phyloP scores from a whole-genome alignment of 2,113 vertebrate species.

The Psettodes erumei region DNA sequence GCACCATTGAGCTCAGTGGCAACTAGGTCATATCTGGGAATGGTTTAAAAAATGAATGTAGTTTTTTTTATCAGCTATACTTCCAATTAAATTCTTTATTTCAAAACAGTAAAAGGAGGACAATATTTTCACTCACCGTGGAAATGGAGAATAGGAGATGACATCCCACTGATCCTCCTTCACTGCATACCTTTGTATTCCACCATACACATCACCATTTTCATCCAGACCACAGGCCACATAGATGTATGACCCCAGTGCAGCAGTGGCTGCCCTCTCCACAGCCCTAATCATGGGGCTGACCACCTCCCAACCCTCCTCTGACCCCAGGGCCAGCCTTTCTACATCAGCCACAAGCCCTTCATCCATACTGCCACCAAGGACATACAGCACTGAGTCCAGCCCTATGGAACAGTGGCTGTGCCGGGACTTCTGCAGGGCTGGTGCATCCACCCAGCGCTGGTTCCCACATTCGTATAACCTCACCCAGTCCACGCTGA shows the following conservation, averaged over 20 bases:
- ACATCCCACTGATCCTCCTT: conserved; percentile 87
- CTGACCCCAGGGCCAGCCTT: conserved; percentile 78
- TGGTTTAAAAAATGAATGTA: neutral
- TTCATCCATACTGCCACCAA: conserved; percentile 88
- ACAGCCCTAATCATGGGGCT: conserved; percentile 86
- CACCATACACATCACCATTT: conserved; percentile 87
- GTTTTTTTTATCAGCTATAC: neutral
- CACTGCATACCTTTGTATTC: conserved; percentile 85
- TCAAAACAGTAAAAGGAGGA: neutral
- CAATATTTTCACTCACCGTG: conserved; percentile 85
- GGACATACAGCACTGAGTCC: conserved; percentile 82
- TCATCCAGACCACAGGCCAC: conserved; percentile 91
- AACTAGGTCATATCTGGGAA: conserved; percentile 88
- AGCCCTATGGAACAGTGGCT: conserved; percentile 87
- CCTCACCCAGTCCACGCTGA: conserved; percentile 89
- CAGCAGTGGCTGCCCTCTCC: conserved; percentile 84
- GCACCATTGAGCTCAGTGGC: conserved; percentile 87
- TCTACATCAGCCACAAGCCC: conserved; percentile 85
- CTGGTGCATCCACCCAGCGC: conserved; percentile 87
- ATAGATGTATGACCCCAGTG: conserved; percentile 82
- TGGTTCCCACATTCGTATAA: conserved; percentile 84
- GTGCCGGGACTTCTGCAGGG: conserved; percentile 86
- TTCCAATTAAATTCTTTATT: neutral
- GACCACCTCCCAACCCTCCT: conserved; percentile 81
- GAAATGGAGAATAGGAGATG: conserved; percentile 87